Percentiles rank a stretch among this genome's conserved stretches.
These are phyloP conservation scores for Lithophane ornitopus DNA, from an alignment of 2,888 invertebrate species.

Conservation along the genomic window DNA sequence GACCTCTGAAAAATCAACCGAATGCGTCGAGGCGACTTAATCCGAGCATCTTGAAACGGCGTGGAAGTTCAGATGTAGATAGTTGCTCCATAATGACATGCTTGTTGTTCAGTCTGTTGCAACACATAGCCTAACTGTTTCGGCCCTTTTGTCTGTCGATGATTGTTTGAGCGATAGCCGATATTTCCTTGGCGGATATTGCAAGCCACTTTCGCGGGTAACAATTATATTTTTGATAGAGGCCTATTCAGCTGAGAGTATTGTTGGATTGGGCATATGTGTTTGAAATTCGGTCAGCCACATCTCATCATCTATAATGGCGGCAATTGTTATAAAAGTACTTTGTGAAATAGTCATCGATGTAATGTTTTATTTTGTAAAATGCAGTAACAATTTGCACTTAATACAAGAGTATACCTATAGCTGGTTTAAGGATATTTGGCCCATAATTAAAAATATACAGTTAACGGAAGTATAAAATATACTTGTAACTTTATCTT, in stretches of 20 bases:
- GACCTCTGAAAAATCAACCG: slow-evolving; percentile 77
- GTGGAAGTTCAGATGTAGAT: slow-evolving; percentile 75
- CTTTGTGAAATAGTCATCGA: slow-evolving; percentile 42
- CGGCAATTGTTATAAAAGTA: slow-evolving; percentile 57
- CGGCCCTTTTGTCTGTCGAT: slow-evolving; percentile 85
- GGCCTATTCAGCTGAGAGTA: slow-evolving; percentile 49
- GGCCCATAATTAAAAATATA: slow-evolving; percentile 1
- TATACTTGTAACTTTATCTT: slow-evolving; percentile 21
- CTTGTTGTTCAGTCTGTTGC: slow-evolving; percentile 79
- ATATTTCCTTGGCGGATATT: slow-evolving; percentile 77
- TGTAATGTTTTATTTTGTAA: slow-evolving; percentile 35
- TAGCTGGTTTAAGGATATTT: not conserved
- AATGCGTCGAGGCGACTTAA: slow-evolving; percentile 60
- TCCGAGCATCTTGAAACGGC: slow-evolving; percentile 65
- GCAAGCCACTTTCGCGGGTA: slow-evolving; percentile 77
- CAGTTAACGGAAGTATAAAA: not conserved
- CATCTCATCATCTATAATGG: slow-evolving; percentile 65
- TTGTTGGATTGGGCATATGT: slow-evolving; percentile 62
- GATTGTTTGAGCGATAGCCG: slow-evolving; percentile 83
- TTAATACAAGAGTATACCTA: slow-evolving; percentile 15
- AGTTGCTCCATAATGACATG: slow-evolving; percentile 83
- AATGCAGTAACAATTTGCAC: slow-evolving; percentile 21
- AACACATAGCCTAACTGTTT: slow-evolving; percentile 82
- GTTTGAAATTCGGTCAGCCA: slow-evolving; percentile 56
- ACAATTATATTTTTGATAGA: slow-evolving; percentile 73